phyloP scores from a whole-genome alignment of 2,113 vertebrate genomes.

The Plecotus auritus region DNA sequence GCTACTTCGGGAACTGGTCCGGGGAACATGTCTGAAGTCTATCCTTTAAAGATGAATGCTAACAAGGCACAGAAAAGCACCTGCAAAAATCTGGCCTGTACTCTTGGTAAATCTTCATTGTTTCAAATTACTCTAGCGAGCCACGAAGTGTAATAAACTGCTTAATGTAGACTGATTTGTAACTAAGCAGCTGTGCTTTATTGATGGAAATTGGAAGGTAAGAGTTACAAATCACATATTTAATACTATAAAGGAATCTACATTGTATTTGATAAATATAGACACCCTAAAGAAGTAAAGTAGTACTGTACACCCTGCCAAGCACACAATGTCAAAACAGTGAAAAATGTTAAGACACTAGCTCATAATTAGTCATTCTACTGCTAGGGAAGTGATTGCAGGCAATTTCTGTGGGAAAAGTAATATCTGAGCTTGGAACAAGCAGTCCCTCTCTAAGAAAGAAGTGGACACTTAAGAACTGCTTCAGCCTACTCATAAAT shows the following conservation, averaged over 20 bases:
- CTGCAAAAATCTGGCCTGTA: not conserved
- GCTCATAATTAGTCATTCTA: conserved; percentile 67
- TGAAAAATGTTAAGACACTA: conserved; percentile 61
- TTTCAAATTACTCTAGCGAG: conserved; percentile 43
- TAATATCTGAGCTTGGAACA: conserved; percentile 57
- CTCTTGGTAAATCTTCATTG: conserved; percentile 16
- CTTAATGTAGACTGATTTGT: conserved; percentile 52
- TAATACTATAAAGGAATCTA: conserved; percentile 57
- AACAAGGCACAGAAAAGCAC: not conserved
- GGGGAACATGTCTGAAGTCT: not conserved
- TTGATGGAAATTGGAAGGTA: conserved; percentile 51
- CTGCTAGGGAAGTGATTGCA: conserved; percentile 36
- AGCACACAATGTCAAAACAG: conserved; percentile 60
- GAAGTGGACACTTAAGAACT: conserved; percentile 63
- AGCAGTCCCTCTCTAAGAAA: conserved; percentile 25
- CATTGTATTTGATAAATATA: conserved; percentile 61
- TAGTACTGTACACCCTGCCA: conserved; percentile 33
- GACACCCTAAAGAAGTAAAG: conserved; percentile 53
- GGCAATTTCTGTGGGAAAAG: conserved; percentile 62
- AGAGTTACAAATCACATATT: conserved; percentile 62
- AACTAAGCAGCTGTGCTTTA: conserved; percentile 54
- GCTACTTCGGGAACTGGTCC: not conserved
- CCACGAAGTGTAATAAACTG: conserved; percentile 32
- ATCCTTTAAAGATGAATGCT: conserved; percentile 1
- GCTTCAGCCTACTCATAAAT: conserved; percentile 48